Conservation (phyloP, 2,888 invertebrate species). For the Drosophila lacicola region DNA sequence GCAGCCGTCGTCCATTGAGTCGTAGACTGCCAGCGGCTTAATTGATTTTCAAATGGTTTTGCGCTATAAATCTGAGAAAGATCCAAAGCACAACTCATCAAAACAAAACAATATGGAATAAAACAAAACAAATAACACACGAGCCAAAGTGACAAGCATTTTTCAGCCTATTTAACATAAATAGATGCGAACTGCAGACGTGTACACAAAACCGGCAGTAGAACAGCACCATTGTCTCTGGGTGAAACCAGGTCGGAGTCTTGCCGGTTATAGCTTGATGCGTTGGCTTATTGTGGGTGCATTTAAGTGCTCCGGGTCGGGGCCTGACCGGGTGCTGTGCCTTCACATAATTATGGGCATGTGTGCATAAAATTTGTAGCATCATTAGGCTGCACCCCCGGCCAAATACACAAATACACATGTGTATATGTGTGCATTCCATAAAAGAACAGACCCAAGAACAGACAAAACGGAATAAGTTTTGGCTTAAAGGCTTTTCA, state of each 20-base stretch:
- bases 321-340: conserved; percentile 17
- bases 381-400: conserved; percentile 79
- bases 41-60: conserved; percentile 75
- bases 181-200: conserved; percentile 72
- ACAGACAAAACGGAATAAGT: conserved; percentile 61
- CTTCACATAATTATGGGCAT: conserved; percentile 57
- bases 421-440: conserved; percentile 12
- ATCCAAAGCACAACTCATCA: conserved; percentile 19
- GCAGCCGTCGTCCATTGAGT: conserved; percentile 22
- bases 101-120: conserved; percentile 27
- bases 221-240: conserved; percentile 34
- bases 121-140: conserved; percentile 37
- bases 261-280: conserved; percentile 6
- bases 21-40: conserved; percentile 57
- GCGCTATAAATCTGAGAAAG: conserved; percentile 68
- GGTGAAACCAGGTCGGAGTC: conserved; percentile 5
- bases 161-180: conserved; percentile 69
- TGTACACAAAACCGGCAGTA: conserved; percentile 32
- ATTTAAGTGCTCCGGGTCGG: conserved; percentile 36
- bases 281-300: conserved; percentile 51
- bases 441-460: conserved; percentile 36
- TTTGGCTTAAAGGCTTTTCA: conserved; percentile 79
- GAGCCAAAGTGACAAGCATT: conserved; percentile 62
- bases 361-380: conserved; percentile 78
- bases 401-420: conserved; percentile 48